These are phyloP conservation scores for Artemia sinica DNA, from an alignment of 2,888 invertebrate species.

Conservation along the genomic window DNA sequence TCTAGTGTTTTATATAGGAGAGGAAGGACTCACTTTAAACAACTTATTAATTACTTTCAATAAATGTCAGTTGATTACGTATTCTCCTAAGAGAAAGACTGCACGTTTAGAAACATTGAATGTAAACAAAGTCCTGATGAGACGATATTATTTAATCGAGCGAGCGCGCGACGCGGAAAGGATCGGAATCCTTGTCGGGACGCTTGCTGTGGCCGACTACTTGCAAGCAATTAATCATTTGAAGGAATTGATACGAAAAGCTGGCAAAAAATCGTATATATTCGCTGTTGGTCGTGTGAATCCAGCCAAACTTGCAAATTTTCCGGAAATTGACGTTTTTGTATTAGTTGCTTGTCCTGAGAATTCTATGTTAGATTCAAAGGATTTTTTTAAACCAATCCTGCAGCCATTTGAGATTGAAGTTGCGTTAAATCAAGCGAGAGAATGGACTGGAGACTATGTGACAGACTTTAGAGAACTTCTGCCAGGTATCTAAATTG, in stretches of 20 bases:
- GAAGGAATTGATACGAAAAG: constrained; percentile 49
- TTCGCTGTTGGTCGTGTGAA: constrained; percentile 87
- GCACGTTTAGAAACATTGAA: constrained; percentile 27
- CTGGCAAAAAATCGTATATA: constrained; percentile 72
- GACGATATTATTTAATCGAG: constrained; percentile 66
- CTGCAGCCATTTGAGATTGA: constrained; percentile 85
- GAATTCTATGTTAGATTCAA: constrained; percentile 59
- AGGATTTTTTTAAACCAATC: constrained; percentile 75
- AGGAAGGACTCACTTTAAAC: constrained; percentile 44
- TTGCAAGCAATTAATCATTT: constrained; percentile 53
- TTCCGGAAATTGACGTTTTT: constrained; percentile 81
- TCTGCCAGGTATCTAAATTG: constrained; percentile 40
- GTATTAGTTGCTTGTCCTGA: constrained; percentile 81
- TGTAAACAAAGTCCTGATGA: constrained; percentile 47
- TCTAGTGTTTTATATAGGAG: constrained; percentile 47
- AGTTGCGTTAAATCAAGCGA: constrained; percentile 40
- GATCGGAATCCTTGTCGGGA: constrained; percentile 77
- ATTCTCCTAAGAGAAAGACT: constrained; percentile 29
- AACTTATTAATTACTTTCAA: constrained; percentile 38
- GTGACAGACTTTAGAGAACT: constrained; percentile 57
- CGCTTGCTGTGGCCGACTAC: constrained; percentile 64
- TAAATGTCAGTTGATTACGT: constrained; percentile 30
- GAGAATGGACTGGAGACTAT: constrained; percentile 39
- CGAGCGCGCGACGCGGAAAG: constrained; percentile 73
- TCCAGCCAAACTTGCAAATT: constrained; percentile 84